Evolutionary conservation across 2,113 vertebrate genomes (phyloP).

Genomic region (Trichechus manatus): DNA sequence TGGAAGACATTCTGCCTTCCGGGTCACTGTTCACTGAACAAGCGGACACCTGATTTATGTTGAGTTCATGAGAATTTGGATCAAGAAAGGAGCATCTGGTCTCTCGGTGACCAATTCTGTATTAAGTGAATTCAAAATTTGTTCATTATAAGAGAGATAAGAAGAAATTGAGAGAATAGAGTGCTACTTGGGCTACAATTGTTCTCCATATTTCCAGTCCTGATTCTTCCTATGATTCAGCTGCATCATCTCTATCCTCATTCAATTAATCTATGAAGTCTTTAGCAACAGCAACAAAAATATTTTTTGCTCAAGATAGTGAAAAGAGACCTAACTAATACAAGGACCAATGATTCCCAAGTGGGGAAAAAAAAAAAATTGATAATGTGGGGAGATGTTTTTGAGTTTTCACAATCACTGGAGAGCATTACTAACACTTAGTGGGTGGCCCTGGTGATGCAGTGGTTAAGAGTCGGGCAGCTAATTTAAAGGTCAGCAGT

Average conservation of each 20-base stretch:
- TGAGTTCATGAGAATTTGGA: neutral
- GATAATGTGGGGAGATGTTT: neutral
- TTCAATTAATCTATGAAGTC: neutral
- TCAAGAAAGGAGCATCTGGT: neutral
- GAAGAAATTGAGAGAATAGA: neutral
- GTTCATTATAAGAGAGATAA: neutral
- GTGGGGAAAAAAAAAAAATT: neutral
- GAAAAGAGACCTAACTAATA: neutral
- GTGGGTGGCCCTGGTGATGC: neutral
- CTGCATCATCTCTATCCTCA: neutral
- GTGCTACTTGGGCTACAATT: neutral
- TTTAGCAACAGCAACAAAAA: neutral
- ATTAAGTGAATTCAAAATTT: neutral
- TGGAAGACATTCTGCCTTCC: neutral
- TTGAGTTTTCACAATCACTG: neutral
- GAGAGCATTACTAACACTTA: neutral
- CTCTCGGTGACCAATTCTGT: neutral
- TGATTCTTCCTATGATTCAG: neutral
- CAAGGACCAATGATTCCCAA: neutral
- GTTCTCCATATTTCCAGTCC: neutral
- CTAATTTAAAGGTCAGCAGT: no score
- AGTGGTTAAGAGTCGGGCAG: no score
- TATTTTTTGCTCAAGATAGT: neutral
- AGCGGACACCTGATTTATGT: neutral
- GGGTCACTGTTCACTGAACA: neutral